Base-by-base conservation (phyloP, 2,888 invertebrate genomes). In the Tetranychus truncatus region DNA sequence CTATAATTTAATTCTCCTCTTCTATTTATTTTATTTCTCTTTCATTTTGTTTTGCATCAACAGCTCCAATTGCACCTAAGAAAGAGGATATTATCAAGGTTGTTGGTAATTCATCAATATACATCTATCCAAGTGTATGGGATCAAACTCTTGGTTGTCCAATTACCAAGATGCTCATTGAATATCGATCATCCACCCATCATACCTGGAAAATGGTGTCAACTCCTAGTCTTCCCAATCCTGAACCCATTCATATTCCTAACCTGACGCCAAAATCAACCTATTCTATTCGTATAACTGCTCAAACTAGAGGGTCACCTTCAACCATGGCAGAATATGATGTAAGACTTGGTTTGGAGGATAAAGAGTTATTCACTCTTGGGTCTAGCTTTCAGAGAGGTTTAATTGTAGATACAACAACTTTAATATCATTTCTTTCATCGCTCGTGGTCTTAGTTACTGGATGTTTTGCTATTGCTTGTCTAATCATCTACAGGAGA, bases 21-120 rank as follows among this genome's bases (percentile, higher is more conserved):
- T 44, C 21, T 44, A 8, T 9, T 72, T 24, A 20, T 24, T 72
- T 9, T 4, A n/a, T 67, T 21, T 72, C 9, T n/a, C 72, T 72
- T 24, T 55, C 4, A 7, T 45, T 9, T 46, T 44, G 5, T 34
- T 74, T n/a, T 34, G 15, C 72, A 45, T n/a, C 46, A 79, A 45
- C 80, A 84, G 84, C 81, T 71, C 84, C 84, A n/a, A 81, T 83
- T 34, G 81, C 81, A 76, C 83, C 84, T 3, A 79, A 82, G 21
- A 81, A 82, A 76, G 81, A 80, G 75, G 80, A 82, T 75, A 79
- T 84, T 21, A 77, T 84, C 67, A 66, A 69, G 66, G 79, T 80
- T 7, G 81, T 82, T 9, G 84, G 84, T 77, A 81, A 82, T 2
- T 83, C 84, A 3, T 83, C 82, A 45, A 81, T 84, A 44, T 80